Evolutionary conservation across 2,888 invertebrate species (phyloP), one percentile per base, ranked within the genome.

Genomic region (Leptarthrus brevirostris): DNA sequence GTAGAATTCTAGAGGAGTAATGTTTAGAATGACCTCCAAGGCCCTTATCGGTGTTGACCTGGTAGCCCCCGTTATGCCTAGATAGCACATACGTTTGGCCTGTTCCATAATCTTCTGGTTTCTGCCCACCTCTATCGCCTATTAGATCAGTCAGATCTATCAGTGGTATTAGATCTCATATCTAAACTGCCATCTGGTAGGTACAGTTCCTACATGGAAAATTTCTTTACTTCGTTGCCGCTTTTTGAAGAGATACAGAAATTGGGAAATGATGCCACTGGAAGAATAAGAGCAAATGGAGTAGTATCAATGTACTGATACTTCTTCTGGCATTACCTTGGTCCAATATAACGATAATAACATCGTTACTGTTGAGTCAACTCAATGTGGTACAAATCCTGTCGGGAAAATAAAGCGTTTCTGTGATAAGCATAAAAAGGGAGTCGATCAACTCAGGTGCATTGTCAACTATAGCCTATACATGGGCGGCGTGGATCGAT

Each of bases 151-250:
- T n/a, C 30, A 20, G 58, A 30, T 22, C 30, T 30, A 12, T 44
- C 44, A 12, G 44, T 44, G 4, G 2, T 44, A 14, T 44, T 44
- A 44, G 2, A 2, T 44, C 2, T 58, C 58, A 26, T 58, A 26
- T 58, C 58, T 14, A 58, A 58, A 58, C 24, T 58, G 58, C 6
- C 58, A 14, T 24, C 58, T 8, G 2, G 30, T 12, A 64, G 1
- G 14, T 64, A 64, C 40, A 64, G 40, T 18, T 64, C 40, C n/a
- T 66, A 40, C 2, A 66, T 66, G 16, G 47, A 66, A 12, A 66
- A 66, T 44, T 44, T 2, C 47, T 66, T 66, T 44, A 66, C 47
- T 14, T 44, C 47, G 2, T 66, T 66, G 16, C 47, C n/a, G n/a
- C n/a, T n/a, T n/a, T n/a, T n/a, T 12, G 12, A 40, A 10, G 22